phyloP scores from a whole-genome alignment of 2,113 vertebrate genomes.

The Zosterops lateralis region DNA sequence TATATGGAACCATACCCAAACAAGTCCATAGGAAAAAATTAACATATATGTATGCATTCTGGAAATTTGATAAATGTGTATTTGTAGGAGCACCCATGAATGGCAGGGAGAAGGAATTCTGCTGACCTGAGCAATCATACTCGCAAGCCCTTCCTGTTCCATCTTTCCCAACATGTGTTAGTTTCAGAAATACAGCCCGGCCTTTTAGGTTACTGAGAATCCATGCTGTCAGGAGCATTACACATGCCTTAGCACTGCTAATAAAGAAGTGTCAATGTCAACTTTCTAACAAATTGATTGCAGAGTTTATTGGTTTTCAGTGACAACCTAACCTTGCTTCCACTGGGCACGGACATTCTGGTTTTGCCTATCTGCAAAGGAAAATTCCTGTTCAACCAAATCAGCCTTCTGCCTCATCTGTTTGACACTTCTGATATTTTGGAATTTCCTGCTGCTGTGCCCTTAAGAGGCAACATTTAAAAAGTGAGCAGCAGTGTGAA shows the following conservation, averaged over 20 bases:
- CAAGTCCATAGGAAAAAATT: neutral
- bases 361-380: neutral
- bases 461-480: no score
- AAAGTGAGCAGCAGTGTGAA: neutral
- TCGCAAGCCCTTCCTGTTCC: no score
- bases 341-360: neutral
- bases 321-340: neutral
- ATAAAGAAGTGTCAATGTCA: neutral
- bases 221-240: neutral
- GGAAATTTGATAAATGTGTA: neutral
- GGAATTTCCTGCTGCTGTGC: neutral
- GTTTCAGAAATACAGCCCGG: neutral
- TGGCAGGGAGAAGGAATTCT: no score
- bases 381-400: neutral
- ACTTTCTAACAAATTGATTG: neutral
- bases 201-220: neutral
- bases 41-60: neutral
- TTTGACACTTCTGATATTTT: neutral
- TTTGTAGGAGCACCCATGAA: neutral
- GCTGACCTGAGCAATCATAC: no score
- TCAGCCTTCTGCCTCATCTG: neutral
- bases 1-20: neutral
- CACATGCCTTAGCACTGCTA: neutral
- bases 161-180: neutral
- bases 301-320: neutral